A percentile compares a stretch with the other conserved stretches of the same genome.
Conservation (phyloP, 2,888 invertebrate genomes). For the Eilema depressum region DNA sequence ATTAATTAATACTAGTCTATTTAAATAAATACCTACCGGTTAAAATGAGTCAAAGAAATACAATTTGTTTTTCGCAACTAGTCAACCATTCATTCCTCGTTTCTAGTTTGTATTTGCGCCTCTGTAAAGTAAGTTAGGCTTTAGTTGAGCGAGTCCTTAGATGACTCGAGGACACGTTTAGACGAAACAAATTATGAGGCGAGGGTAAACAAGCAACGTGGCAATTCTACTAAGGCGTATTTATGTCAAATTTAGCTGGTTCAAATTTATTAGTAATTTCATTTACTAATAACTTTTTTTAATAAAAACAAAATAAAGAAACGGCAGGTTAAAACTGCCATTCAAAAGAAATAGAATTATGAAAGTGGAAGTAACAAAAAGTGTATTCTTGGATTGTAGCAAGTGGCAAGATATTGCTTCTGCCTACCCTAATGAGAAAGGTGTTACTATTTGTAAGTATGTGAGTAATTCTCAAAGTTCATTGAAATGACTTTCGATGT, state of each 20-base stretch:
- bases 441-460: not conserved
- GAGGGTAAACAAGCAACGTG: too few relatives aligned
- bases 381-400: too few relatives aligned
- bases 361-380: too few relatives aligned
- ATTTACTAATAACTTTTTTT: too few relatives aligned
- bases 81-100: not conserved
- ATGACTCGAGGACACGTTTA: not conserved
- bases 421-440: not conserved
- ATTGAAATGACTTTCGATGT: slow-evolving; percentile 21
- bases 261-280: too few relatives aligned
- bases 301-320: too few relatives aligned
- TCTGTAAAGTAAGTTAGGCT: slow-evolving; percentile 2
- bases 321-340: too few relatives aligned
- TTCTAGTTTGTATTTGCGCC: not conserved
- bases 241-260: too few relatives aligned
- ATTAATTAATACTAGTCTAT: not conserved
- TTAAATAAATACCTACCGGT: slow-evolving; percentile 7
- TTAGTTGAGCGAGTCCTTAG: not conserved
- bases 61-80: not conserved
- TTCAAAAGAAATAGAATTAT: too few relatives aligned
- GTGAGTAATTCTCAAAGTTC: not conserved
- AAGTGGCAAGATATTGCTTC: not conserved
- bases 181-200: not conserved
- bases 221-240: too few relatives aligned
- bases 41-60: not conserved